Evolutionary conservation across 2,888 invertebrate species (phyloP), one percentile per base, ranked within the genome.

Genomic region (Rhimphoctona megacephalus): DNA sequence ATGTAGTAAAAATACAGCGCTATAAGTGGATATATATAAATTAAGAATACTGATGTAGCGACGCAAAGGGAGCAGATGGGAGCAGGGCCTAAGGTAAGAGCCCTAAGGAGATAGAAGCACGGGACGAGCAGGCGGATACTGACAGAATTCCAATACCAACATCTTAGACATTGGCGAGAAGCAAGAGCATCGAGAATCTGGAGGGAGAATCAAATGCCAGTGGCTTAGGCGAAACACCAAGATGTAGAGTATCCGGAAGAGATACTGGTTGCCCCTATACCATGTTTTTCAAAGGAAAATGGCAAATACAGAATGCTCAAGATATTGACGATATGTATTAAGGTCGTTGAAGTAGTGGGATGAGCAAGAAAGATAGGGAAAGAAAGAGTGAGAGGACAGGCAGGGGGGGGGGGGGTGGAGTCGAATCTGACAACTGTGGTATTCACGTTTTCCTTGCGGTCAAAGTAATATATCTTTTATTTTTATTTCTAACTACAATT

Each of bases 31-130:
- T 36, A 52, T 78, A 69, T 74, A 43, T 46, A 61, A 57, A 25
- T 5, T 57, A 25, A 57, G 61, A 61, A 30, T 30, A 17, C 30
- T 61, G 30, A 17, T 7, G 52, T 73, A 84, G 82, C 54, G 46
- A 73, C 64, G 70, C 70, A 57, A 54, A 64, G 33, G 52, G 66
- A 66, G 70, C 70, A 79, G 87, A 87, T 85, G 85, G 82, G 70
- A 76, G 74, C 69, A 25, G 80, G 61, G 82, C 82, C 78, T 83
- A 80, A 87, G 79, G 70, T 80, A 67, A 85, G 79, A 86, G 87
- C 66, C 64, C 61, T 49, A 46, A 86, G 78, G 76, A 84, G 86
- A 76, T 78, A 80, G 69, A 77, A 81, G 81, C 43, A 67, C 30
- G 70, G 43, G 80, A 73, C 77, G 83, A 69, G 30, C 61, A 17